Percentiles rank a stretch among this genome's conserved stretches.
These are phyloP conservation scores for Chrysoperla carnea DNA, from an alignment of 1,140 invertebrate species.

Conservation along the genomic window DNA sequence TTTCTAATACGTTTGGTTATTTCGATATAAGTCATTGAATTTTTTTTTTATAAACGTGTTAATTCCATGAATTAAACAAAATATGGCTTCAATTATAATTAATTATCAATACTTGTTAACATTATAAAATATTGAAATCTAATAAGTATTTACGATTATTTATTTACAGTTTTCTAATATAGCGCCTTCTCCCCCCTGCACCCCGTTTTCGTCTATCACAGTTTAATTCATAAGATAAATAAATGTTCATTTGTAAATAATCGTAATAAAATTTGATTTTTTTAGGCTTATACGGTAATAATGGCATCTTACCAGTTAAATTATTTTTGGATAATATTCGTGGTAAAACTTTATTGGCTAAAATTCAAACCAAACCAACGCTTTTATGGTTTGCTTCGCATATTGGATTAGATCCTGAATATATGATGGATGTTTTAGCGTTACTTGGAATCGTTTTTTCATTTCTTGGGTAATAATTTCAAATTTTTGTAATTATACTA, in stretches of 20 bases:
- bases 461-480: conserved; percentile 35
- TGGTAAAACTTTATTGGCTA: conserved; percentile 25
- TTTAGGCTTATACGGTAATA: conserved; percentile 60
- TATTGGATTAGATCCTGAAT: conserved; percentile 45
- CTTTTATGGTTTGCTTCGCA: conserved; percentile 50
- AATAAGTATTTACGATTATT: not conserved
- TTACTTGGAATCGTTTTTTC: conserved; percentile 45
- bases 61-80: too few species aligned
- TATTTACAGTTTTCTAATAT: not conserved
- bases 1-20: too few species aligned
- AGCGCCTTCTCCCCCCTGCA: not conserved
- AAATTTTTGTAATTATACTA: not conserved
- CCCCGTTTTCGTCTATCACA: not conserved
- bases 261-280: conserved; percentile 8
- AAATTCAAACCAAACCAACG: conserved; percentile 45
- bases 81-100: too few species aligned
- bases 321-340: conserved; percentile 33
- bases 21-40: too few species aligned
- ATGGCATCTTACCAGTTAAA: conserved; percentile 58
- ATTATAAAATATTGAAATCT: too few species aligned
- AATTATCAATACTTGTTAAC: too few species aligned
- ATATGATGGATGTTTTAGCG: conserved; percentile 52
- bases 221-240: not conserved
- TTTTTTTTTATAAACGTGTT: too few species aligned
- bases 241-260: not conserved